Conservation (phyloP, 2,797 vertebrate species). For the Dendrocincla fuliginosa region DNA sequence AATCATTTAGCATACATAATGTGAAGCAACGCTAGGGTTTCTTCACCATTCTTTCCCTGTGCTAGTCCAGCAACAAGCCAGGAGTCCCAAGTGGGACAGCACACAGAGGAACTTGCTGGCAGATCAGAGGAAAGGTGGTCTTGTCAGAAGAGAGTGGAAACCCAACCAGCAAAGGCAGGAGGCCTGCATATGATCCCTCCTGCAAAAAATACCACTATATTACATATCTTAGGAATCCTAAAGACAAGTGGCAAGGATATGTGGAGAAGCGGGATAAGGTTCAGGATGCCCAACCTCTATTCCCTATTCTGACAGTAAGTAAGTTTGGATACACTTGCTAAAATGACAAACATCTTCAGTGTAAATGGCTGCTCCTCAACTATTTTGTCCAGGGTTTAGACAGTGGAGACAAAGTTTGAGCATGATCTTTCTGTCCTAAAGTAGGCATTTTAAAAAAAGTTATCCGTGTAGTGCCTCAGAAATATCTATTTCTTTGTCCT, state of each 20-base stretch:
- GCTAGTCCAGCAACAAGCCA: not conserved
- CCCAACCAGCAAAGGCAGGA: not conserved
- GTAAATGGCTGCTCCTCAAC: not conserved
- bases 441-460: not conserved
- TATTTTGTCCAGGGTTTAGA: not conserved
- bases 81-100: not conserved
- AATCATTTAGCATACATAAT: not conserved
- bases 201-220: not conserved
- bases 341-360: not conserved
- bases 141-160: not conserved
- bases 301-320: not conserved
- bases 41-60: not conserved
- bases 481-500: not conserved
- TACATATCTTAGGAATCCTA: not conserved
- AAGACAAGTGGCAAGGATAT: not conserved
- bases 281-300: accelerated
- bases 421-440: not conserved
- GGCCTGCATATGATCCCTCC: not conserved
- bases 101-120: accelerated
- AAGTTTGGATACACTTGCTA: not conserved
- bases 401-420: not conserved
- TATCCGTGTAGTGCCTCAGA: not conserved
- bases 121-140: not conserved
- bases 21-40: not conserved
- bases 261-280: not conserved